Evolutionary conservation across 1,140 invertebrate genomes (phyloP).

Genomic region (Caenorhabditis elegans): WBcel235 BX284606.5:3823501-3824000

Average conservation of each 20-base stretch:
- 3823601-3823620: conserved; percentile 28
- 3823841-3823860: not conserved
- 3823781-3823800: conserved; percentile 4
- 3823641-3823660: not conserved
- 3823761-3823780: conserved; percentile 27
- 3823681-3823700: not conserved
- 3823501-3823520: no score
- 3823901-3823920: not conserved
- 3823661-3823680: not conserved
- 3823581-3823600: no score
- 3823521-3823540: no score
- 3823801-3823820: not conserved
- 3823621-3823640: not conserved
- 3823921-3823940: no score
- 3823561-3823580: no score
- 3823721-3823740: not conserved
- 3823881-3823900: not conserved
- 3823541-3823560: no score
- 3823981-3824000: conserved; percentile 18
- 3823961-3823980: not conserved
- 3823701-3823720: not conserved
- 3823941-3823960: no score
- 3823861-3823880: not conserved
- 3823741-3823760: conserved; percentile 21
- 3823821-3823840: conserved; percentile 4